Evolutionary conservation across 2,888 invertebrate genomes (phyloP).

Genomic region (Caenorhabditis japonica): DNA sequence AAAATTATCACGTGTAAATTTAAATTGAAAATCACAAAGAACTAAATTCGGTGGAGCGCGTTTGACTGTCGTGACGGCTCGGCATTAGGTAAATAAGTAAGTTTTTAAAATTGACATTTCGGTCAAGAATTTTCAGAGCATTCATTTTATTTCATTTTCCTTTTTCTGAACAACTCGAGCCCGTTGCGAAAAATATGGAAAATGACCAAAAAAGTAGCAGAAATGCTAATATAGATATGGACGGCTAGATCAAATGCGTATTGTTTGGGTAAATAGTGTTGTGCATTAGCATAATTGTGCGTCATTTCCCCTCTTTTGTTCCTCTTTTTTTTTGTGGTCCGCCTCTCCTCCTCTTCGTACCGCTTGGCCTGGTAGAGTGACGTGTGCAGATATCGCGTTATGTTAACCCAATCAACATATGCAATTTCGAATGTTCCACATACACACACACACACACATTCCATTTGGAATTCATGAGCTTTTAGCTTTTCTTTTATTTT

Average conservation of each 20-base stretch:
- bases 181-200: too few relatives aligned
- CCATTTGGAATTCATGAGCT: conserved; percentile 9
- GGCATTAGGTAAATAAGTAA: too few relatives aligned
- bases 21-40: too few relatives aligned
- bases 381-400: conserved; percentile 5
- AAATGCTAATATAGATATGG: conserved; percentile 15
- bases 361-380: conserved; percentile 12
- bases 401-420: conserved; percentile 10
- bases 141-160: neutral
- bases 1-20: too few relatives aligned
- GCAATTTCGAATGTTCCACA: conserved; percentile 1
- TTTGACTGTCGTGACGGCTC: too few relatives aligned
- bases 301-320: conserved; percentile 18
- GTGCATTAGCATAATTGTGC: conserved; percentile 24
- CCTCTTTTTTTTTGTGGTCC: neutral
- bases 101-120: too few relatives aligned
- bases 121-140: too few relatives aligned
- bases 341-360: conserved; percentile 4
- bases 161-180: neutral
- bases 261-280: conserved; percentile 1
- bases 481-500: neutral
- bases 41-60: too few relatives aligned
- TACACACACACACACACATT: neutral
- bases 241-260: conserved; percentile 22
- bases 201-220: neutral